Conservation (phyloP, 2,888 invertebrate genomes). For the Xestia rhomboidea region DNA sequence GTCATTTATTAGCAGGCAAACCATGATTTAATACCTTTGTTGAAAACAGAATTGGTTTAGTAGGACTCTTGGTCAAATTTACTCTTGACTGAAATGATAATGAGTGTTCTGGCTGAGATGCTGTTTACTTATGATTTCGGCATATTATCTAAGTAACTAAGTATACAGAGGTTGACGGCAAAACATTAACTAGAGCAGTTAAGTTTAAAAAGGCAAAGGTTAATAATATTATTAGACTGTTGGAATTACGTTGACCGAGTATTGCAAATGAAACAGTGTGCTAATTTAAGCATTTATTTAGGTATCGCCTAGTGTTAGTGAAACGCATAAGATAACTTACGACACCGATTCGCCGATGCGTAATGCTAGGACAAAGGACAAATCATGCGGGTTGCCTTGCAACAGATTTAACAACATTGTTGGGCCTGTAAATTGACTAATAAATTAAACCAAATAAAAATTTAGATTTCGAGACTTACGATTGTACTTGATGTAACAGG, state of each 20-base stretch:
- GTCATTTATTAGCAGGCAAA: neutral
- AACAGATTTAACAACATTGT: neutral
- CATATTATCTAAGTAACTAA: too few relatives aligned
- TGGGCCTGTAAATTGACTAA: neutral
- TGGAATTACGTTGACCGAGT: neutral
- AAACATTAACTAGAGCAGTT: neutral
- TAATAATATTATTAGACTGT: neutral
- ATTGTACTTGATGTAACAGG: neutral
- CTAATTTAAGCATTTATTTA: neutral
- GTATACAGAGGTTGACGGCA: neutral
- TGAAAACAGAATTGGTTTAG: neutral
- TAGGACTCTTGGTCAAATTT: neutral
- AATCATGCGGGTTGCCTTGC: neutral
- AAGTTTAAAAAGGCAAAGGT: neutral
- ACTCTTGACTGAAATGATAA: neutral
- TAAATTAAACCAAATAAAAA: neutral
- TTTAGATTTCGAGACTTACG: neutral
- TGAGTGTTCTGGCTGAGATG: neutral
- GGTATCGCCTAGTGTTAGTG: neutral
- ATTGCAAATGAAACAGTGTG: neutral
- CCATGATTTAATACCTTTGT: neutral
- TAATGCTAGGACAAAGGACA: neutral
- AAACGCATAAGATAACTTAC: neutral
- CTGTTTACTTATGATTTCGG: neutral
- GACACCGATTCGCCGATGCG: neutral